phyloP scores from a whole-genome alignment of 2,888 invertebrate species.

The Hofmannophila pseudospretella region DNA sequence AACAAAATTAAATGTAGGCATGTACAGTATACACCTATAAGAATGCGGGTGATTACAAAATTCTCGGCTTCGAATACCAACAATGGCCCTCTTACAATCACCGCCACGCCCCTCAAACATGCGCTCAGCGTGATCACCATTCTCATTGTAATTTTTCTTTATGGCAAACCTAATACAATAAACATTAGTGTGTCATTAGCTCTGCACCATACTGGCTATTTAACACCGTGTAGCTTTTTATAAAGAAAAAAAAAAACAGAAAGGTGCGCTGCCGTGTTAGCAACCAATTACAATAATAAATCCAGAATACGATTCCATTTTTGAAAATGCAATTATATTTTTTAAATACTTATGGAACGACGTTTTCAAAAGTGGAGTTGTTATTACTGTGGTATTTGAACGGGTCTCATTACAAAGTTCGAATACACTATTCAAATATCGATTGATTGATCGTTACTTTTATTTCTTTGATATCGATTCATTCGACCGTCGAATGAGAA shows the following conservation, averaged over 20 bases:
- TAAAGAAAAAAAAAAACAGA: conserved; percentile 27
- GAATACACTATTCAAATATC: conserved; percentile 59
- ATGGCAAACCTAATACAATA: conserved; percentile 74
- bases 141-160: conserved; percentile 68
- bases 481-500: conserved; percentile 51
- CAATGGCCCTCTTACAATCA: conserved; percentile 59
- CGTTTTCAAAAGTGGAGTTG: conserved; percentile 1
- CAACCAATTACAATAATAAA: conserved; percentile 22
- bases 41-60: conserved; percentile 60
- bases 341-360: not conserved
- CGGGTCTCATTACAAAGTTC: conserved; percentile 41
- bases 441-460: conserved; percentile 71
- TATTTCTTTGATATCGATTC: conserved; percentile 64
- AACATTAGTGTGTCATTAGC: conserved; percentile 72
- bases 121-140: conserved; percentile 66
- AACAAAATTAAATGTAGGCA: too few relatives aligned
- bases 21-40: conserved; percentile 24
- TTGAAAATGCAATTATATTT: conserved; percentile 14
- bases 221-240: conserved; percentile 43
- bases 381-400: not conserved
- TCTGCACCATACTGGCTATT: conserved; percentile 62
- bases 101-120: conserved; percentile 73
- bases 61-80: conserved; percentile 55
- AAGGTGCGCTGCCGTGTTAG: conserved; percentile 27
- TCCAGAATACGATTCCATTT: conserved; percentile 1